phyloP scores from a whole-genome alignment of 2,888 invertebrate species.

The Physocephala rufipes region DNA sequence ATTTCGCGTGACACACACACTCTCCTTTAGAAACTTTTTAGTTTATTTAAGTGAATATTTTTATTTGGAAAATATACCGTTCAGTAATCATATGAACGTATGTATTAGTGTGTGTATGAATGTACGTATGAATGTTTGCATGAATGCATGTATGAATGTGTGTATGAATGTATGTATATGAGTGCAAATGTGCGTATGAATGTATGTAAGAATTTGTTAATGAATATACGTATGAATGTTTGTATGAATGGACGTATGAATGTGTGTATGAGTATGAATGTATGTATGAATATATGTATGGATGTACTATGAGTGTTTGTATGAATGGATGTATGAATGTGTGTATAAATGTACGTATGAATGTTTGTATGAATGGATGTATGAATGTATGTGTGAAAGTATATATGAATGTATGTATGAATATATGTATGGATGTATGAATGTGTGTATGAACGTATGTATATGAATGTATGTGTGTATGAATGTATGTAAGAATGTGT shows the following conservation, averaged over 20 bases:
- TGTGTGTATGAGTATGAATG: neutral
- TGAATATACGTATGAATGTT: neutral
- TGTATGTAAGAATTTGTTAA: neutral
- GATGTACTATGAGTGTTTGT: neutral
- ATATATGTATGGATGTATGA: slow-evolving; percentile 25
- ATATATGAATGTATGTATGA: neutral
- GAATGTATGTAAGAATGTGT: slow-evolving; percentile 9
- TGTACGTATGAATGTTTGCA: slow-evolving; percentile 17
- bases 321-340: too few relatives aligned
- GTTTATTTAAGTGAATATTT: slow-evolving; percentile 37
- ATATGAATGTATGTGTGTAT: neutral
- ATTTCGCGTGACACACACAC: too few relatives aligned
- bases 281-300: neutral
- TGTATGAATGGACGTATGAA: neutral
- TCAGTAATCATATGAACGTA: slow-evolving; percentile 12
- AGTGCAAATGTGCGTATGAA: neutral
- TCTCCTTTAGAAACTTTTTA: too few relatives aligned
- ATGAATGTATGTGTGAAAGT: neutral
- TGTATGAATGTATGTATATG: neutral
- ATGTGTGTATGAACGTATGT: neutral
- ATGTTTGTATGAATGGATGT: too few relatives aligned
- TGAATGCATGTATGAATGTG: slow-evolving; percentile 24
- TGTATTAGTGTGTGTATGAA: neutral
- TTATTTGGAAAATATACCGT: neutral
- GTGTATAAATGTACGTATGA: neutral